Evolutionary conservation across 2,888 invertebrate genomes (phyloP).

Genomic region (Synergus laeviventris): DNA sequence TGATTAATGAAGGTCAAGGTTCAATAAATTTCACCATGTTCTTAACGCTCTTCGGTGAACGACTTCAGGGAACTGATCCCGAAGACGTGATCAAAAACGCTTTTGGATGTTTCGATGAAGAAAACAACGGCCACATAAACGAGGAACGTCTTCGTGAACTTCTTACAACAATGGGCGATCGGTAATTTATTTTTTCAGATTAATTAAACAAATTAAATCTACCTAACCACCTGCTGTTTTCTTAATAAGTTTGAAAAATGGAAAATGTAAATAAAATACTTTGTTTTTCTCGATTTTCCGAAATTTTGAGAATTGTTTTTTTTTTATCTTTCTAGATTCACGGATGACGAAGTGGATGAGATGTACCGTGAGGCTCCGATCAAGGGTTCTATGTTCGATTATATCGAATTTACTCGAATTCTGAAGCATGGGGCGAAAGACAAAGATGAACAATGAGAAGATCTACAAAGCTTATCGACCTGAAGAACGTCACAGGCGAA

Average conservation of each 20-base stretch:
- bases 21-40: conserved; percentile 99
- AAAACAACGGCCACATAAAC: conserved; percentile 92
- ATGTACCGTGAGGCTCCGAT: conserved; percentile 99
- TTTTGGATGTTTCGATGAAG: conserved; percentile 99
- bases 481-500: conserved; percentile 1
- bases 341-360: conserved; percentile 99
- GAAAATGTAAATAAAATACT: too few species aligned
- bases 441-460: conserved; percentile 90
- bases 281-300: too few species aligned
- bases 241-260: not conserved
- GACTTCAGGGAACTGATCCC: conserved; percentile 98
- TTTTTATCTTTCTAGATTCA: conserved; percentile 77
- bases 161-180: conserved; percentile 97
- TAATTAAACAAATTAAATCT: not conserved
- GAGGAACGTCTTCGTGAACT: conserved; percentile 97
- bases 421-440: conserved; percentile 99
- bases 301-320: not conserved
- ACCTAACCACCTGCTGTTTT: conserved; percentile 1
- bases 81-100: conserved; percentile 99
- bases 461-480: conserved; percentile 23
- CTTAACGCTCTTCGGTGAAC: conserved; percentile 97
- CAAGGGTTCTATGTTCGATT: conserved; percentile 95
- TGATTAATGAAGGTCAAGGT: conserved; percentile 99
- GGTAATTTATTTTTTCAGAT: conserved; percentile 72
- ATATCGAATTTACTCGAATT: conserved; percentile 98